Base-by-base conservation (phyloP, 2,113 vertebrate genomes). In the Toxostoma redivivum region DNA sequence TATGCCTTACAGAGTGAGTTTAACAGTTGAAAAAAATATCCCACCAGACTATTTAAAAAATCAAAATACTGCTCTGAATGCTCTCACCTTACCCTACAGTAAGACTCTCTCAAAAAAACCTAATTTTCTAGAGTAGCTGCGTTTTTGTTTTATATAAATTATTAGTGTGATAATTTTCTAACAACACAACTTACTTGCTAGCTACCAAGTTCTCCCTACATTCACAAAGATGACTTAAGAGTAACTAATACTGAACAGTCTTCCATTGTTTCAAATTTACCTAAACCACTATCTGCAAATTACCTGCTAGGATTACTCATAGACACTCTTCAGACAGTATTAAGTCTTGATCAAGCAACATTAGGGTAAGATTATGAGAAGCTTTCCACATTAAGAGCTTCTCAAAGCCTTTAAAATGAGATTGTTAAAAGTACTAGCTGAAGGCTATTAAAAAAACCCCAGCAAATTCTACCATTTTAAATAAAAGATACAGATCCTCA, bases 401-500 rank as follows among this genome's bases (percentile, higher is more conserved):
- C 80, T 85, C 86, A 89, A 96, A 94, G 81, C 73, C 65, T 82
- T 87, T 69, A 71, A 81, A 94, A 86, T 45, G 23, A 69, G 83
- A 84, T 58, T 89, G 61, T 40, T 65, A 73, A 18, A 93, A 81
- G 83, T 54, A 45, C 47, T 56, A 81, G 61, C 86, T 40, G 20
- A 91, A 87, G 35, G 90, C 79, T 80, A 74, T 40, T 67, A 3
- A 35, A 61, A 71, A 42, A 85, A 27, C 1, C 48, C 27, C 53
- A 80, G 15, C 8, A 85, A 76, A 15, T 44, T 53, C 33, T 20
- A 51, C 8, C 15, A 44, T 40, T 88, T 62, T 18, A 78, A 66
- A 66, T 7, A 67, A 50, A 79, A 81, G 27, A 27, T 12, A 79
- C 2, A 73, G n/a, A 69, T 61, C 20, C 50, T 60, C 35, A 53